Conservation (phyloP, 1,140 invertebrate genomes). For the Propsilocerus akamusi region DNA sequence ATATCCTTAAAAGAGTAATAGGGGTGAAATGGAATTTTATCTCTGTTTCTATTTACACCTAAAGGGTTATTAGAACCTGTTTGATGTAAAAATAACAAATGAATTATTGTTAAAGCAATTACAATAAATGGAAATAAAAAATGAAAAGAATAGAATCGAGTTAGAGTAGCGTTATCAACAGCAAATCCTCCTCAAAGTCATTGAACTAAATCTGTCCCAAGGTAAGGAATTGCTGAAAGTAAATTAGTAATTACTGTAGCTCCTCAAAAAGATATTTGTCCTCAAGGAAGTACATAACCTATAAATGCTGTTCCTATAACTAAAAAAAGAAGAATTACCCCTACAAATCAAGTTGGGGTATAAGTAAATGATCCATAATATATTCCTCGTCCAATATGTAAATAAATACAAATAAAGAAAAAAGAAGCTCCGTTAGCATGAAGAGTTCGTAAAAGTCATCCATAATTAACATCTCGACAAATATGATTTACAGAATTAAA, state of each 20-base stretch:
- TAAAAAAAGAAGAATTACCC: slow-evolving; percentile 35
- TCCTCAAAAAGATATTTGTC: slow-evolving; percentile 53
- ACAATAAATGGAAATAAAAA: slow-evolving; percentile 49
- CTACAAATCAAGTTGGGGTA: slow-evolving; percentile 31
- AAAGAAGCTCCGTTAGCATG: slow-evolving; percentile 35
- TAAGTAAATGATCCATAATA: slow-evolving; percentile 33
- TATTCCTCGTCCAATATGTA: slow-evolving; percentile 32
- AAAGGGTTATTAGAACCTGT: slow-evolving; percentile 38
- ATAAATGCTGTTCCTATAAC: slow-evolving; percentile 44
- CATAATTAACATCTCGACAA: slow-evolving; percentile 31
- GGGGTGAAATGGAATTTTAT: slow-evolving; percentile 39
- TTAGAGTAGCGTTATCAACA: slow-evolving; percentile 45
- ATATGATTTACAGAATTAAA: slow-evolving; percentile 35
- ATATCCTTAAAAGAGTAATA: slow-evolving; percentile 39
- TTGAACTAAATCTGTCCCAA: slow-evolving; percentile 34
- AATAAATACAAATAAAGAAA: slow-evolving; percentile 31
- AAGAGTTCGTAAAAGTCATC: slow-evolving; percentile 32
- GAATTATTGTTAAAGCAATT: slow-evolving; percentile 31
- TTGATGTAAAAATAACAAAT: slow-evolving; percentile 40
- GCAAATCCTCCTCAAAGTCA: slow-evolving; percentile 50
- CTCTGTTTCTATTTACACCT: slow-evolving; percentile 33
- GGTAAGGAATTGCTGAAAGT: slow-evolving; percentile 41
- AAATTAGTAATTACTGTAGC: slow-evolving; percentile 54
- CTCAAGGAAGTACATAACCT: slow-evolving; percentile 49
- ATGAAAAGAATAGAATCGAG: slow-evolving; percentile 50